A percentile compares a stretch with the other conserved stretches of the same genome.
Conservation (phyloP, 1,140 invertebrate species). For the Drosophila santomea region DNA sequence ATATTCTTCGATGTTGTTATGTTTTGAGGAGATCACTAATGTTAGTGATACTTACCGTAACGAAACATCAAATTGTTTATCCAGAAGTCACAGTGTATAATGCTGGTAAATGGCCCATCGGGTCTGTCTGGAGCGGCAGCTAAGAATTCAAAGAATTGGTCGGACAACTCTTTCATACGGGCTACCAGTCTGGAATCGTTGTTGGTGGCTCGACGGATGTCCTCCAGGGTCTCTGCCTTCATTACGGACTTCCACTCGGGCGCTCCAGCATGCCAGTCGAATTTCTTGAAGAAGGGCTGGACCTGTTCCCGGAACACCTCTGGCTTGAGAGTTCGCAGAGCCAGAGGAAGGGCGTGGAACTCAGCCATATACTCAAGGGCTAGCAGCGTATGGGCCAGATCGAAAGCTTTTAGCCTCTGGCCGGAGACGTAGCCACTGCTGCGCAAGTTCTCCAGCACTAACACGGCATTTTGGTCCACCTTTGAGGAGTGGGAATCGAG, state of each 20-base stretch:
- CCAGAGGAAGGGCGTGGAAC: slow-evolving; percentile 87
- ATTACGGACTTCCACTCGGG: slow-evolving; percentile 57
- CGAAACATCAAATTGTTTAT: slow-evolving; percentile 87
- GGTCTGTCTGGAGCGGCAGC: slow-evolving; percentile 34
- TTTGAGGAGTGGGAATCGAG: slow-evolving; percentile 73
- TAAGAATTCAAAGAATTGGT: slow-evolving; percentile 57
- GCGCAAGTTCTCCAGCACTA: slow-evolving; percentile 87
- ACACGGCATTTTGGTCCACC: slow-evolving; percentile 86
- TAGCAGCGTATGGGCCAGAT: slow-evolving; percentile 85
- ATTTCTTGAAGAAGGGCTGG: slow-evolving; percentile 75
- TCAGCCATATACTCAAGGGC: slow-evolving; percentile 86
- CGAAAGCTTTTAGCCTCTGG: slow-evolving; percentile 85
- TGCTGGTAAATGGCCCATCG: slow-evolving; percentile 84
- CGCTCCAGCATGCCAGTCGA: slow-evolving; percentile 64
- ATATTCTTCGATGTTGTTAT: too few relatives aligned
- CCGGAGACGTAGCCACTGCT: slow-evolving; percentile 84
- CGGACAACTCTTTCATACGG: slow-evolving; percentile 35
- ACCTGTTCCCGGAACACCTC: slow-evolving; percentile 85
- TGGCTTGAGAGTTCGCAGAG: slow-evolving; percentile 85
- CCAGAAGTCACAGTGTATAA: slow-evolving; percentile 88
- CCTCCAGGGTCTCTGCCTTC: slow-evolving; percentile 59
- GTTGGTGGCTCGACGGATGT: slow-evolving; percentile 44
- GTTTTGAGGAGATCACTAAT: background rate
- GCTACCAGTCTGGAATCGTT: slow-evolving; percentile 45
- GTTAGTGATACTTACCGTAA: slow-evolving; percentile 63